These are phyloP conservation scores for Pipra filicauda DNA, from an alignment of 2,113 vertebrate genomes.

Conservation along the genomic window DNA sequence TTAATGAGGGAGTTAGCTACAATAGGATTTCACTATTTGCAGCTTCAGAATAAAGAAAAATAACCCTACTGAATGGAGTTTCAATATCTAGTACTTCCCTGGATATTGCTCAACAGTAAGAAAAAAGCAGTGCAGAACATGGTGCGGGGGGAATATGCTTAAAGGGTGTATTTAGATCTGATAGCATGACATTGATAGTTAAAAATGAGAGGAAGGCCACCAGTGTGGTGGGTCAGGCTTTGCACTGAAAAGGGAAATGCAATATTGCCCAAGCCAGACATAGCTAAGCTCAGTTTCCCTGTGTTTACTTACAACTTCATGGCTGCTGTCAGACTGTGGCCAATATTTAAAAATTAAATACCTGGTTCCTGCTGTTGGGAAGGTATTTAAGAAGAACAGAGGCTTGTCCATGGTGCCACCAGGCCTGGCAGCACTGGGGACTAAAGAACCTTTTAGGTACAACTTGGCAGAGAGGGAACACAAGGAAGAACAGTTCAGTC, in stretches of 20 bases:
- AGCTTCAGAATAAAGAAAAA: neutral
- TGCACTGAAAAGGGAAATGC: neutral
- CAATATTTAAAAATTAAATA: neutral
- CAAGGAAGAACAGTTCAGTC: neutral
- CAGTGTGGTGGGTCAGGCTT: neutral
- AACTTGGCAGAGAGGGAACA: neutral
- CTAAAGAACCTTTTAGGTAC: neutral
- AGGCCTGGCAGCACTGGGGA: neutral
- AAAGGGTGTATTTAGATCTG: neutral
- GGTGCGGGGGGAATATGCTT: neutral
- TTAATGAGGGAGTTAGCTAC: neutral
- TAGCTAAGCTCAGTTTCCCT: neutral
- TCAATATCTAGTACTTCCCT: neutral
- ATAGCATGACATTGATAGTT: neutral
- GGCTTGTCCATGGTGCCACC: rapidly evolving
- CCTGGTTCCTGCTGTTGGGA: neutral
- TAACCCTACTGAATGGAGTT: neutral
- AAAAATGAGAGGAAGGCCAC: neutral
- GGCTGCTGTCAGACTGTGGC: neutral
- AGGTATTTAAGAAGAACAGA: neutral
- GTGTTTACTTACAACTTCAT: neutral
- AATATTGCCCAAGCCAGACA: neutral
- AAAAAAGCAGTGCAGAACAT: neutral
- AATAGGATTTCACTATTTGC: neutral
- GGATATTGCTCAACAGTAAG: neutral